Percentiles rank a stretch among this genome's conserved stretches.
phyloP scores from a whole-genome alignment of 2,113 vertebrate species.

The Sitta europaea region DNA sequence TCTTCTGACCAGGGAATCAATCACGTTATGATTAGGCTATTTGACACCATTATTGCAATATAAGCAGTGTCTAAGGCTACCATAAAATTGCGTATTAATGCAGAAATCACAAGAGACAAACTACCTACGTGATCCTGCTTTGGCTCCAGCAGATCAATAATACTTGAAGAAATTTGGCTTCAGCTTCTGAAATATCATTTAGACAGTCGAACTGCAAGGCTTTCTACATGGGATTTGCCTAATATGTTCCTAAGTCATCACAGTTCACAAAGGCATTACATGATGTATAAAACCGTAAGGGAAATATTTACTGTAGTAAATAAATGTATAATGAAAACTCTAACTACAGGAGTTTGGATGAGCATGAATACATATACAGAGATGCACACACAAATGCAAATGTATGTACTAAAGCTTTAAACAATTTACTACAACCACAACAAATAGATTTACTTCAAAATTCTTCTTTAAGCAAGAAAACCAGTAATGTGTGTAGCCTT shows the following conservation, averaged over 20 bases:
- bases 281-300: not conserved
- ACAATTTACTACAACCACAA: not conserved
- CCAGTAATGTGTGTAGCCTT: not conserved
- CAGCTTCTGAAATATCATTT: not conserved
- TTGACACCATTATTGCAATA: slow-evolving; percentile 17
- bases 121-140: not conserved
- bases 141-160: not conserved
- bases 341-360: not conserved
- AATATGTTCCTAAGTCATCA: not conserved
- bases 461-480: not conserved
- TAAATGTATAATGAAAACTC: not conserved
- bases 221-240: not conserved
- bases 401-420: not conserved
- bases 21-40: not conserved
- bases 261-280: not conserved
- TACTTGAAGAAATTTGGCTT: not conserved
- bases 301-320: not conserved
- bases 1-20: slow-evolving; percentile 14
- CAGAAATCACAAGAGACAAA: not conserved
- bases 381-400: not conserved
- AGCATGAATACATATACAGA: not conserved
- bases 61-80: slow-evolving; percentile 1
- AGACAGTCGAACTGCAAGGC: not conserved
- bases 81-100: slow-evolving; percentile 17
- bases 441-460: not conserved